Conservation (phyloP, 2,113 vertebrate genomes). For the Onychorhynchus coronatus region DNA sequence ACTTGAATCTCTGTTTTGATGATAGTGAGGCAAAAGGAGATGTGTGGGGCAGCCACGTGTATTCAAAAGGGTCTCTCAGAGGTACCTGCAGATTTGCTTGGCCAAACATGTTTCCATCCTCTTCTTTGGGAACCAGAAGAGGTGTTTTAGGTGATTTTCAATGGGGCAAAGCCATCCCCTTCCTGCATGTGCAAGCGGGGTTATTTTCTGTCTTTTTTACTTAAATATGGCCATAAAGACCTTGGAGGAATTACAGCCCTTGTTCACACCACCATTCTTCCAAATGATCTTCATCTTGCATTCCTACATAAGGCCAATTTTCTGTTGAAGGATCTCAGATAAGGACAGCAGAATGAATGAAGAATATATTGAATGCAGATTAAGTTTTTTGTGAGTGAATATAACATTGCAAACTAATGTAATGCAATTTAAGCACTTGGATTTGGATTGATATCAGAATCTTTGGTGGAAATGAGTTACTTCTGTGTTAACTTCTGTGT, state of each 20-base stretch:
- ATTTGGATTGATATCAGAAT: neutral
- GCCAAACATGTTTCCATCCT: neutral
- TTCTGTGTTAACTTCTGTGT: neutral
- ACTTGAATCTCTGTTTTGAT: neutral
- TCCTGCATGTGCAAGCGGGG: neutral
- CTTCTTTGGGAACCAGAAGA: neutral
- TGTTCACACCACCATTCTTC: neutral
- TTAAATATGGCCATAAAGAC: neutral
- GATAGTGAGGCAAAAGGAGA: neutral
- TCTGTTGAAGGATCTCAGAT: neutral
- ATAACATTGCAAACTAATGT: neutral
- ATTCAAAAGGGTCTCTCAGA: neutral
- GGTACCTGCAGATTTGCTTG: neutral
- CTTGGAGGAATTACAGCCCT: neutral
- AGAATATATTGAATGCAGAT: neutral
- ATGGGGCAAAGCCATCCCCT: accelerated
- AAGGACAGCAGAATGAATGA: neutral
- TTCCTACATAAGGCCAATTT: neutral
- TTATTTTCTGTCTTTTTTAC: neutral
- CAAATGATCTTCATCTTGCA: neutral
- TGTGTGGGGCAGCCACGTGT: accelerated
- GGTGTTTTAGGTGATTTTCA: neutral
- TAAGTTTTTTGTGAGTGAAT: neutral
- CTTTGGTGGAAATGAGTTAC: neutral
- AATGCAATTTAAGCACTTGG: neutral